These are phyloP conservation scores for Valencia hispanica DNA, from an alignment of 2,797 vertebrate genomes.

Conservation along the genomic window DNA sequence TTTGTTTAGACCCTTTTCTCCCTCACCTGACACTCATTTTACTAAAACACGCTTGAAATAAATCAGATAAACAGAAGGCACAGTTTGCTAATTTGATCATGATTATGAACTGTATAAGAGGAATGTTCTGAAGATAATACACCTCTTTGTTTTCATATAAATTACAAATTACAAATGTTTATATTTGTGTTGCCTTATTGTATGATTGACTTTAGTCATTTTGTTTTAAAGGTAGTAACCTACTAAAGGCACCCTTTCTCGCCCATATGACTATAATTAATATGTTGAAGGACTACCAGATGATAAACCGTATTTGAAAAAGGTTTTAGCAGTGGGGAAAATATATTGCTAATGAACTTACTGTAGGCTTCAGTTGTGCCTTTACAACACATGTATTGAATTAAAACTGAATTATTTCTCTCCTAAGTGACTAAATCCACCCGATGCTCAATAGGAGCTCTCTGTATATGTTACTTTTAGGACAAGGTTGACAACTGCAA, in stretches of 20 bases:
- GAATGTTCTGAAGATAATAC: no score
- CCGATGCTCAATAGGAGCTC: conserved; percentile 51
- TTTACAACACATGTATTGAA: conserved; percentile 66
- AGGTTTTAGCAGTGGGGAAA: no score
- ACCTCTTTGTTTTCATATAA: neutral
- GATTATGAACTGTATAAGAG: no score
- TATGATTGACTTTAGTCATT: conserved; percentile 27
- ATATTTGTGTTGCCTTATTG: conserved; percentile 7
- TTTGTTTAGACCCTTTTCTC: no score
- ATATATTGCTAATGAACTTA: conserved; percentile 34
- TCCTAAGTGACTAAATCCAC: conserved; percentile 59
- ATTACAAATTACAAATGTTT: no score
- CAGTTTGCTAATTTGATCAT: no score
- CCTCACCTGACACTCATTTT: no score
- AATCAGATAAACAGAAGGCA: no score
- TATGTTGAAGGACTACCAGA: conserved; percentile 32
- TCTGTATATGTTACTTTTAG: conserved; percentile 5
- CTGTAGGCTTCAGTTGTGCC: conserved; percentile 59
- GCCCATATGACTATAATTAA: conserved; percentile 56
- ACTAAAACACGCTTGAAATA: no score
- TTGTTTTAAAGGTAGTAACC: conserved; percentile 35
- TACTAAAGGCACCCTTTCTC: conserved; percentile 20
- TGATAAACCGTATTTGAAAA: conserved; percentile 44
- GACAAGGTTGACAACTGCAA: no score
- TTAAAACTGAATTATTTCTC: conserved; percentile 64